Evolutionary conservation across 2,797 vertebrate species (phyloP).

Genomic region (Pseudomugil tenellus): DNA sequence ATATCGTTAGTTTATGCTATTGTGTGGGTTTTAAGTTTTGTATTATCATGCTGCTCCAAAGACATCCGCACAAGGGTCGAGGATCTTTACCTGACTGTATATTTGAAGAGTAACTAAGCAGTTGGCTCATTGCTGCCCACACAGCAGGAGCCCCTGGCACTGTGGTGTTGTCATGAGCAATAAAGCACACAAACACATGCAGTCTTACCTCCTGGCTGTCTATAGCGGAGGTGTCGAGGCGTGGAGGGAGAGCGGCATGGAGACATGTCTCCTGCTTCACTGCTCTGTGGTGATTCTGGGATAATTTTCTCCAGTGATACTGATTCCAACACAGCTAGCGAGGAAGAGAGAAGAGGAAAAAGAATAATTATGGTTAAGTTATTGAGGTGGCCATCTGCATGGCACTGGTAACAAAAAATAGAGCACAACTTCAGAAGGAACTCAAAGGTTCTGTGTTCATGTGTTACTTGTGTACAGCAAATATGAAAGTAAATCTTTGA

Average conservation of each 20-base stretch:
- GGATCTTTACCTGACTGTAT: slow-evolving; percentile 7
- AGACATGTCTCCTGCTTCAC: slow-evolving; percentile 88
- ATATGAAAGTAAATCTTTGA: no score
- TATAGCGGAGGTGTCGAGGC: slow-evolving; percentile 93
- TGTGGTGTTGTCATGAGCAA: slow-evolving; percentile 36
- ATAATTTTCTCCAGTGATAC: slow-evolving; percentile 88
- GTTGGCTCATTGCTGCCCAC: slow-evolving; percentile 23
- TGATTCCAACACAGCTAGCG: slow-evolving; percentile 89
- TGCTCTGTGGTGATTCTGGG: slow-evolving; percentile 85
- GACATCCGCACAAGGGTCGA: slow-evolving; percentile 17
- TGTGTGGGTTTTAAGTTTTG: slow-evolving; percentile 18
- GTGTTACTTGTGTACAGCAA: no score
- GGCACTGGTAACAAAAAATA: slow-evolving; percentile 11
- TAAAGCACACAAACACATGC: slow-evolving; percentile 19
- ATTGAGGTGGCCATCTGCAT: slow-evolving; percentile 1
- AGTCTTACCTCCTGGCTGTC: slow-evolving; percentile 88
- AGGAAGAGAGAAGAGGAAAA: slow-evolving; percentile 22
- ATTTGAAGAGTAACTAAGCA: slow-evolving; percentile 17
- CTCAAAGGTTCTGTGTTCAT: background rate
- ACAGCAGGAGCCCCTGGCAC: slow-evolving; percentile 14
- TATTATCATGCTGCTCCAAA: slow-evolving; percentile 22
- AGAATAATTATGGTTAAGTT: background rate
- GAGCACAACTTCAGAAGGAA: background rate
- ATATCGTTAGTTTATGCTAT: background rate
- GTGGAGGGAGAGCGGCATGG: slow-evolving; percentile 93